Evolutionary conservation across 2,888 invertebrate genomes (phyloP), one percentile per base, ranked within the genome.

Genomic region (Acleris holmiana): DNA sequence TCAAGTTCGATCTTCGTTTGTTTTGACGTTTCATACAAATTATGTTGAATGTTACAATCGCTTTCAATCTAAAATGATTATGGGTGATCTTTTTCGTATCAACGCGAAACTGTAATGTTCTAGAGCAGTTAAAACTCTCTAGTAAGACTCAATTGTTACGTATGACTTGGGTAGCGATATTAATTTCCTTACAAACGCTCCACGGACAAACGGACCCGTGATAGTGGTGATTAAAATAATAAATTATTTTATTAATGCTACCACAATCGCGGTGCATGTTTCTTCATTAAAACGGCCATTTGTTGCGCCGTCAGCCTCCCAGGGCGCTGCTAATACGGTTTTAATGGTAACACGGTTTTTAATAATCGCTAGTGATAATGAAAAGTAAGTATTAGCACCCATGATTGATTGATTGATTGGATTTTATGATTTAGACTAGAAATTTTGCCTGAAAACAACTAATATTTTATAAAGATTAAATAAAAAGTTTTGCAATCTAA

Each of bases 241-340:
- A 80, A 79, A 84, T 83, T 80, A 78, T 83, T 80, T 79, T 78
- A 82, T 82, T 80, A 84, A 86, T 82, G 77, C 79, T 76, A 72
- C 77, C 73, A 73, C 80, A 80, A 85, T 83, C 69, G 78, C 69
- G 68, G 68, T 69, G 72, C 78, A 83, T 86, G 82, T 77, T 86
- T 86, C 87, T 86, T 86, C 84, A 87, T 90, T 88, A 88, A 68
- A 72, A 41, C 67, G 68, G 75, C 75, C 84, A 87, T 89, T 86
- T 85, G 85, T 88, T 77, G 70, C 66, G 67, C 65, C 76, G 81
- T 79, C 83, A 80, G 78, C 78, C 84, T 78, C 83, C 83, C 81
- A 80, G 79, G 61, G 83, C 73, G 85, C 71, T 75, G 80, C 76
- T 88, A 86, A 89, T 88, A 84, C 73, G 73, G 71, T 84, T 86